Conservation (phyloP, 2,888 invertebrate species). For the Rotaria macrura region DNA sequence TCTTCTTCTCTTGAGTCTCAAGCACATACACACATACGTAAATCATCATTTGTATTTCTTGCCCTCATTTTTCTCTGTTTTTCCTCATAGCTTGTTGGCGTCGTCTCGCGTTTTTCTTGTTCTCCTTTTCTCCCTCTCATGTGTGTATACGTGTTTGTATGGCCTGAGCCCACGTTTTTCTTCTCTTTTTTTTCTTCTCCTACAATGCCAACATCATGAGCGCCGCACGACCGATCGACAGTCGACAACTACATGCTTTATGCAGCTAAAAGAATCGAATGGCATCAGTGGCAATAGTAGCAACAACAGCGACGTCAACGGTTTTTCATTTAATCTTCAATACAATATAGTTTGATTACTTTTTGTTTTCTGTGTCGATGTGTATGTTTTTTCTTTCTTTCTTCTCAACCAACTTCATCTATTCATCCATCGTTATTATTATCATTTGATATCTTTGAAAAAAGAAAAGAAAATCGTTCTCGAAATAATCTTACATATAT, state of each 20-base stretch:
- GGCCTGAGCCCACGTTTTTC: not conserved
- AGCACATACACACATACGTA: not conserved
- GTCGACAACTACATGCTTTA: not conserved
- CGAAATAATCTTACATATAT: not conserved
- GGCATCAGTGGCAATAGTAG: not conserved
- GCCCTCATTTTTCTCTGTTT: not conserved
- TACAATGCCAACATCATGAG: constrained; percentile 12
- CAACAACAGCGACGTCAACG: not conserved
- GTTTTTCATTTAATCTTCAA: not conserved
- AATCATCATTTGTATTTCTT: not conserved
- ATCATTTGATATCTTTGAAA: not conserved
- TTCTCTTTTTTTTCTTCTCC: not conserved
- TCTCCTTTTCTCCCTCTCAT: not conserved
- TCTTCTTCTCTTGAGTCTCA: not conserved
- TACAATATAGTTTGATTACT: constrained; percentile 6
- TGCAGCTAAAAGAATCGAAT: constrained; percentile 8
- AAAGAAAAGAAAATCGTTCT: not conserved
- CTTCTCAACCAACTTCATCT: not conserved
- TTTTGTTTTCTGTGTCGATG: not conserved
- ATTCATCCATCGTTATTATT: not conserved
- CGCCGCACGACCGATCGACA: constrained; percentile 12
- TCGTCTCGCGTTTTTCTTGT: constrained; percentile 5
- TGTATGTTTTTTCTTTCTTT: not conserved
- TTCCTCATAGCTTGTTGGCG: not conserved
- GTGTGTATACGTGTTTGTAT: not conserved